Conservation (phyloP, 2,797 vertebrate species). For the Valencia hispanica region DNA sequence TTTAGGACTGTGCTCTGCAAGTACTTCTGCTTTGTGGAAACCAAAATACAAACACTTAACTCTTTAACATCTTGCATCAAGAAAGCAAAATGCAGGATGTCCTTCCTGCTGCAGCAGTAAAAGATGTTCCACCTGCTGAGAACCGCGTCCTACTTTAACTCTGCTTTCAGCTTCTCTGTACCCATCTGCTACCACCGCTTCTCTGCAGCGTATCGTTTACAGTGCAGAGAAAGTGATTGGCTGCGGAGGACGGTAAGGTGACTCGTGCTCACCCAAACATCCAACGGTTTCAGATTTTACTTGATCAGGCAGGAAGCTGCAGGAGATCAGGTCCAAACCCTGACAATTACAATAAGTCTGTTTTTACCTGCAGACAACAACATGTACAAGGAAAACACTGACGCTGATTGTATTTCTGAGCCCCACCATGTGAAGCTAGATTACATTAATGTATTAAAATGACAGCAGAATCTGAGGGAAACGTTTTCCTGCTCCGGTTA, state of each 20-base stretch:
- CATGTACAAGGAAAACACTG: background rate
- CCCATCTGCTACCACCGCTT: background rate
- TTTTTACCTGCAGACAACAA: background rate
- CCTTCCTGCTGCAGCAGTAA: background rate
- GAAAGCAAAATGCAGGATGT: constrained; percentile 1
- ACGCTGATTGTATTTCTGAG: background rate
- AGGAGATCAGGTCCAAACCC: background rate
- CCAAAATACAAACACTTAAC: background rate
- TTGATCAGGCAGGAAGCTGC: background rate
- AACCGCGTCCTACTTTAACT: background rate
- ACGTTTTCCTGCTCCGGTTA: no score
- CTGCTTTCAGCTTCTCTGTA: background rate
- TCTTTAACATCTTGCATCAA: background rate
- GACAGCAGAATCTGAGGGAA: background rate
- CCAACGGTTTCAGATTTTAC: background rate
- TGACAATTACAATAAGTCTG: background rate
- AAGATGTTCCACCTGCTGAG: background rate
- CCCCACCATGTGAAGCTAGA: background rate
- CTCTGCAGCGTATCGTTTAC: background rate
- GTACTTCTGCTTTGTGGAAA: background rate
- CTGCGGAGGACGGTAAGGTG: background rate
- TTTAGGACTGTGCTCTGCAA: background rate
- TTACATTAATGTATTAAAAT: background rate
- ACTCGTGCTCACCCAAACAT: background rate
- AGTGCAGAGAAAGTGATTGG: background rate